These are phyloP conservation scores for Neodiprion fabricii DNA, from an alignment of 1,140 invertebrate species.

Conservation along the genomic window DNA sequence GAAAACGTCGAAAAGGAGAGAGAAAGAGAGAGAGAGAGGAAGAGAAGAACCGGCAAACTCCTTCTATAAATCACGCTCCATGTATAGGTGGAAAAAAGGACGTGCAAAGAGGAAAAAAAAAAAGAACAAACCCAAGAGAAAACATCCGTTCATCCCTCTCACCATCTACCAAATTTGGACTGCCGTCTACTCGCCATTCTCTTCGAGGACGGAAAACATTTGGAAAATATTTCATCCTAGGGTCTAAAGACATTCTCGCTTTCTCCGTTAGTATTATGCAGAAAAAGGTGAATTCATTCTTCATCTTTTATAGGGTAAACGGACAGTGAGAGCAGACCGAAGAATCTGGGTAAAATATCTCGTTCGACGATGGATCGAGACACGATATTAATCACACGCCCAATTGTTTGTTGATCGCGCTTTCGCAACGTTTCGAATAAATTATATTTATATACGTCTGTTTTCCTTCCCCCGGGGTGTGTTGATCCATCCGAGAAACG, in stretches of 20 bases:
- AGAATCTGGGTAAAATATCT: too few relatives aligned
- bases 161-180: not conserved
- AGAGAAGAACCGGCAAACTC: not conserved
- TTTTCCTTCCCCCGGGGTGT: not conserved
- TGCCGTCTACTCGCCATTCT: not conserved
- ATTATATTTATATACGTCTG: not conserved
- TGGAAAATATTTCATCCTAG: not conserved
- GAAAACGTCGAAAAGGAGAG: not conserved
- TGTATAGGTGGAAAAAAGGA: not conserved
- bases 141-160: not conserved
- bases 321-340: not conserved
- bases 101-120: too few relatives aligned
- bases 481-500: not conserved
- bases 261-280: not conserved
- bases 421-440: slow-evolving; percentile 4
- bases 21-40: slow-evolving; percentile 15
- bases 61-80: not conserved
- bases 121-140: not conserved
- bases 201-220: not conserved
- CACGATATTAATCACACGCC: not conserved
- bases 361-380: not conserved
- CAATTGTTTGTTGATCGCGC: not conserved
- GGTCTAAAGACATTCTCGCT: too few relatives aligned
- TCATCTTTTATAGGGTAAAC: not conserved
- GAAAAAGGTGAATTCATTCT: not conserved